Conservation (phyloP, 2,797 vertebrate species). For the Manis crassicaudata region DNA sequence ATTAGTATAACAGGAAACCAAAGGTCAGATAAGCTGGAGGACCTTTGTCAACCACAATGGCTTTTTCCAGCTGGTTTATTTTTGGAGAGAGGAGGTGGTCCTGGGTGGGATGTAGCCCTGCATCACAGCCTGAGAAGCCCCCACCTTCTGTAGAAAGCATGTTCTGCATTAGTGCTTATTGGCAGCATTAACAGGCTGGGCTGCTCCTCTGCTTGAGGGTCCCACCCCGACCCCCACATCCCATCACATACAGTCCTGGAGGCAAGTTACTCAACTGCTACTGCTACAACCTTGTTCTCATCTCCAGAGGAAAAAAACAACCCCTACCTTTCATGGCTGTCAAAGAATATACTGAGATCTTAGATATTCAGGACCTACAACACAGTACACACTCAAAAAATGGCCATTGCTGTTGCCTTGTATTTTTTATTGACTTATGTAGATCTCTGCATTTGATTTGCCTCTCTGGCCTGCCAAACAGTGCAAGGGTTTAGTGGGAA, state of each 20-base stretch:
- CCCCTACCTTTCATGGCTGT: background rate
- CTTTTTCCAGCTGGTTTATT: background rate
- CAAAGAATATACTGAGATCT: background rate
- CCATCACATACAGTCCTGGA: background rate
- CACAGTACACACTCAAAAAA: accelerated
- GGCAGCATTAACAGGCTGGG: background rate
- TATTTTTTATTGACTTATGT: background rate
- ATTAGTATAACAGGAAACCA: background rate
- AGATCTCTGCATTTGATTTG: background rate
- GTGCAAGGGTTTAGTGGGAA: background rate
- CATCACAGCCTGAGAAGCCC: accelerated
- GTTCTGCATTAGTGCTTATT: too few relatives aligned
- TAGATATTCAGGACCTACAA: background rate
- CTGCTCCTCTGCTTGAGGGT: background rate
- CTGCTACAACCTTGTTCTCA: accelerated
- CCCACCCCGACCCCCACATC: too few relatives aligned
- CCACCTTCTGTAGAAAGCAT: background rate
- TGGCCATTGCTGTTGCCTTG: accelerated
- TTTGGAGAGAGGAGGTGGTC: too few relatives aligned
- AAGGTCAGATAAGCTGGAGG: background rate
- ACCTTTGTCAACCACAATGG: background rate
- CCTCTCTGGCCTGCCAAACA: background rate
- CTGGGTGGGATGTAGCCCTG: accelerated
- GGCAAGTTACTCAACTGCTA: background rate
- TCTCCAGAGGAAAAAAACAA: background rate